These are phyloP conservation scores for Gonocerus acuteangulatus DNA, from an alignment of 2,888 invertebrate species.

Conservation along the genomic window DNA sequence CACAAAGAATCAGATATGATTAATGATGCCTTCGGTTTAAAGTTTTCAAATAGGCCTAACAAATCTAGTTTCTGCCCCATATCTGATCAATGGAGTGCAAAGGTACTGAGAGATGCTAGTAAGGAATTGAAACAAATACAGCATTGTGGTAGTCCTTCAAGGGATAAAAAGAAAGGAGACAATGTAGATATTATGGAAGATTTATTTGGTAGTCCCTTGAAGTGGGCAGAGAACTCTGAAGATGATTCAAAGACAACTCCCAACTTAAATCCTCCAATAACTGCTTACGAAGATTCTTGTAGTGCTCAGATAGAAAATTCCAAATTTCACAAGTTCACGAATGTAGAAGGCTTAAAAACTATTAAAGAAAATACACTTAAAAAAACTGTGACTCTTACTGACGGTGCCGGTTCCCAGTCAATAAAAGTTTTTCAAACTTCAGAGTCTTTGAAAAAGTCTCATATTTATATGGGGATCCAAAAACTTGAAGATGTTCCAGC, in stretches of 20 bases:
- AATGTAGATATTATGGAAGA: slow-evolving; percentile 7
- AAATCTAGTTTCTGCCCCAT: slow-evolving; percentile 3
- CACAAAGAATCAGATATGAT: no score
- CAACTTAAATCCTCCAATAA: slow-evolving; percentile 21
- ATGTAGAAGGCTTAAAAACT: background rate
- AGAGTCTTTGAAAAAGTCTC: no score
- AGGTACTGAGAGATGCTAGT: background rate
- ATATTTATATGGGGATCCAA: no score
- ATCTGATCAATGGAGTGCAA: background rate
- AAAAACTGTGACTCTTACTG: background rate
- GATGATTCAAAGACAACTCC: slow-evolving; percentile 3
- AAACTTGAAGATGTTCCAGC: background rate
- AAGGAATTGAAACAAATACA: background rate
- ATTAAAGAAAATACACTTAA: background rate
- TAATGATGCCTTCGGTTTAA: background rate
- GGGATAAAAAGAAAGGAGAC: background rate
- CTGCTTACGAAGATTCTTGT: slow-evolving; percentile 30
- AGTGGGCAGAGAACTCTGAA: slow-evolving; percentile 29
- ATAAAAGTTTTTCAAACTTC: no score
- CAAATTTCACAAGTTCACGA: background rate
- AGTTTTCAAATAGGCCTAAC: background rate
- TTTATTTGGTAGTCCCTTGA: slow-evolving; percentile 30
- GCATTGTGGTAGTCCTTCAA: background rate
- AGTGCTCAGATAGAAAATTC: slow-evolving; percentile 26
- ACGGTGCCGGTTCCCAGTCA: no score